Percentiles rank a stretch among this genome's conserved stretches.
phyloP scores from a whole-genome alignment of 92 coral and sea anemone species.

The Bergia puertoricense region DNA sequence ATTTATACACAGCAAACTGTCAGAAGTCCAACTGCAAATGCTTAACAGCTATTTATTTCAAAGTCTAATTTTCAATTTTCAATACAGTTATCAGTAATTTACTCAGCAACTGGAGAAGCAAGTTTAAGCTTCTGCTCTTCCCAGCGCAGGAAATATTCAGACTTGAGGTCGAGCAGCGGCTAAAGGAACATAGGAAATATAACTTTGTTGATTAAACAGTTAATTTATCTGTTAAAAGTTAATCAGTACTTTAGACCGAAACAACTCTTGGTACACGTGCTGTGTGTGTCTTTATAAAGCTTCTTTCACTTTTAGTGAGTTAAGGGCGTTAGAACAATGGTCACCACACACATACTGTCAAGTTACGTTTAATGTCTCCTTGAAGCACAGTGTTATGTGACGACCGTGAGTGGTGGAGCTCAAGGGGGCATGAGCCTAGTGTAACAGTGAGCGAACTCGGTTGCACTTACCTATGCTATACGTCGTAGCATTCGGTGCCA shows the following conservation, averaged over 20 bases:
- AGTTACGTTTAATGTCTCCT: not conserved
- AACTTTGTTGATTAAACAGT: not conserved
- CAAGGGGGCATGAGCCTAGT: not conserved
- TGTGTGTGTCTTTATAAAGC: too few relatives aligned
- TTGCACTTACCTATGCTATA: conserved; percentile 63
- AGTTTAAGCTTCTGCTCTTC: not conserved
- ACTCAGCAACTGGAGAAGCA: not conserved
- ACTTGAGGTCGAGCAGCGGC: not conserved
- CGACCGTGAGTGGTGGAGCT: conserved; percentile 4
- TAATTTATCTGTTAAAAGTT: not conserved
- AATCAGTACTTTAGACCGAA: not conserved
- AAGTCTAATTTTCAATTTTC: too few relatives aligned
- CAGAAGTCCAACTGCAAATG: too few relatives aligned
- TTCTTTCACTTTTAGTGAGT: too few relatives aligned
- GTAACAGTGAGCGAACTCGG: conserved; percentile 6
- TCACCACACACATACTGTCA: too few relatives aligned
- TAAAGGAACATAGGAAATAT: not conserved
- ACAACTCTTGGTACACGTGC: not conserved
- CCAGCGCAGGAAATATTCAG: not conserved
- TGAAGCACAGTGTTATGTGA: not conserved
- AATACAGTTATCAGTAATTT: not conserved
- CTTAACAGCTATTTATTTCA: too few relatives aligned
- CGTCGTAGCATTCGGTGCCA: conserved; percentile 97
- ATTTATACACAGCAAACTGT: not conserved
- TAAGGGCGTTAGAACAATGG: too few relatives aligned